Evolutionary conservation across 2,888 invertebrate genomes (phyloP).

Genomic region (Aplocera efformata): DNA sequence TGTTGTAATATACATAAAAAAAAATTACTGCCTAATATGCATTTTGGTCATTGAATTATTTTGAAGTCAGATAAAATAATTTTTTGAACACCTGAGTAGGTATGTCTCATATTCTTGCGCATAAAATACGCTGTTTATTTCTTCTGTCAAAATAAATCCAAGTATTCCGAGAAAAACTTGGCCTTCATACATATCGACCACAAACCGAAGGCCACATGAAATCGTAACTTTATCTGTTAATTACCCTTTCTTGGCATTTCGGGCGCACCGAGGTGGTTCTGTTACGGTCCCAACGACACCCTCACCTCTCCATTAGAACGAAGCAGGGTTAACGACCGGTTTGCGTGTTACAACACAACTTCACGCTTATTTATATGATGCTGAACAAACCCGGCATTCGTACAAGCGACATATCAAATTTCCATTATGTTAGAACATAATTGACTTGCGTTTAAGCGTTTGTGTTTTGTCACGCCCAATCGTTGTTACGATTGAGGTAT

Average conservation of each 20-base stretch:
- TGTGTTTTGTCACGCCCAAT: constrained; percentile 15
- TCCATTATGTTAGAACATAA: constrained; percentile 52
- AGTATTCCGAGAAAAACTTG: background rate
- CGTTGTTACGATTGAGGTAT: no score
- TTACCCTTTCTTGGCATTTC: constrained; percentile 57
- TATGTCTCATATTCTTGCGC: no score
- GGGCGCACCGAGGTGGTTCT: constrained; percentile 50
- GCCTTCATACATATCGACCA: background rate
- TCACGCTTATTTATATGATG: constrained; percentile 74
- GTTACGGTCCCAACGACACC: constrained; percentile 66
- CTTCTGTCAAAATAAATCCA: no score
- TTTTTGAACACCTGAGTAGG: no score
- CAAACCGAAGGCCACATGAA: constrained; percentile 18
- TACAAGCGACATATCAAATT: constrained; percentile 71
- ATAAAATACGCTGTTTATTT: no score
- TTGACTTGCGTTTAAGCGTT: constrained; percentile 28
- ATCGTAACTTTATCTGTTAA: constrained; percentile 45
- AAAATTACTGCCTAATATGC: no score
- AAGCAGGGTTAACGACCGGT: constrained; percentile 71
- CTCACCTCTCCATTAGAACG: constrained; percentile 67
- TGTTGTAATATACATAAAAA: no score
- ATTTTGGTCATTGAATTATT: no score
- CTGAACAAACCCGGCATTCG: constrained; percentile 64
- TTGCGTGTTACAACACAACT: constrained; percentile 70
- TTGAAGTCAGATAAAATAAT: no score